These are phyloP conservation scores for Tetrapedia diversipes DNA, from an alignment of 2,888 invertebrate genomes.

Conservation along the genomic window DNA sequence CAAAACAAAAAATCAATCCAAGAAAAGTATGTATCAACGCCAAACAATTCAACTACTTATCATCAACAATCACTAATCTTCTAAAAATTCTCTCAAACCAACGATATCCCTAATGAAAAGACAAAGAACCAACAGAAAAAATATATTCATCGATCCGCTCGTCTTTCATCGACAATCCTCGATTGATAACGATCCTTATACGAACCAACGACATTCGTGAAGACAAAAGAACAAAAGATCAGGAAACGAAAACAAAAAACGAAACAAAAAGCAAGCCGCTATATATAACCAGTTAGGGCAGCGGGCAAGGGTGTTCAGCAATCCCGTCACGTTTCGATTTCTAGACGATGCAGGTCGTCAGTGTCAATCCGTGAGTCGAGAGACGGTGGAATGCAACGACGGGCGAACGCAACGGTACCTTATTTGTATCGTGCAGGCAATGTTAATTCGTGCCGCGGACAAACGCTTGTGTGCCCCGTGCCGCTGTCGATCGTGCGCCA, in stretches of 20 bases:
- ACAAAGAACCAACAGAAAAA: no score
- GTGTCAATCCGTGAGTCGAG: constrained; percentile 49
- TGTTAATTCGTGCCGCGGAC: constrained; percentile 51
- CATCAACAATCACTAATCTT: no score
- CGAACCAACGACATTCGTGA: no score
- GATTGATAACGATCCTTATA: no score
- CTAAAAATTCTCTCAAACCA: no score
- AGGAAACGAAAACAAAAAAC: no score
- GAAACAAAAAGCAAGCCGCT: not conserved
- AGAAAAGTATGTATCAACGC: no score
- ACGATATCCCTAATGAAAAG: no score
- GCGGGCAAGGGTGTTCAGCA: constrained; percentile 24
- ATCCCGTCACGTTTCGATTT: constrained; percentile 58
- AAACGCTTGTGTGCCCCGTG: constrained; percentile 4
- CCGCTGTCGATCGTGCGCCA: constrained; percentile 18
- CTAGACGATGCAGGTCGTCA: constrained; percentile 61
- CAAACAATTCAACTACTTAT: no score
- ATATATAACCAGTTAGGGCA: constrained; percentile 4
- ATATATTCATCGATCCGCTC: no score
- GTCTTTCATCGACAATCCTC: no score
- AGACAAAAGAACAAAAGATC: not conserved
- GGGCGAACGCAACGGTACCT: constrained; percentile 58
- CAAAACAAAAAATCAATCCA: no score
- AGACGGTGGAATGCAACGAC: constrained; percentile 49
- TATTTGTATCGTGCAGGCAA: constrained; percentile 53